Base-by-base conservation (phyloP, 2,797 vertebrate genomes). In the Muscicapa comitata region DNA sequence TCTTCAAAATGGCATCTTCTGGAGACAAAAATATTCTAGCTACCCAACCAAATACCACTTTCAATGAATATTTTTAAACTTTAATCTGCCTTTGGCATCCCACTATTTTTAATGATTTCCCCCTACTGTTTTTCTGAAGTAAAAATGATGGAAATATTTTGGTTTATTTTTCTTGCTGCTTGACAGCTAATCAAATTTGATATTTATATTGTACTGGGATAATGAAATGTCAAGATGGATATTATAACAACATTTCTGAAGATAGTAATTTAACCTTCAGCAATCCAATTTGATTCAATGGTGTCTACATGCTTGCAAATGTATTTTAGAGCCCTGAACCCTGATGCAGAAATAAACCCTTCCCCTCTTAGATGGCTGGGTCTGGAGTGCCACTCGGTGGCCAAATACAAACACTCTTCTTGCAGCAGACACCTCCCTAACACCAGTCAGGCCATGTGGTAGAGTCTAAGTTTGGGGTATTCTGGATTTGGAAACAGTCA, bases 231-330 rank as follows among this genome's bases (percentile, higher is more conserved):
- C 92, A 96, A 88, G 62, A 54, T 12, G 8, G 53, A 76, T 89
- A 80, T 67, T 61, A 70, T 55, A 85, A 73, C 91, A 51, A 51
- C 47, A 83, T 78, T 91, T 93, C 75, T 94, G 91, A 92, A 93
- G 63, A 88, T 7, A 93, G 62, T 20, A 88, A 87, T 84, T 96
- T 93, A 93, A 95, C 85, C 55, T 94, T 94, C 92, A 86, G 85
- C 79, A 94, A 95, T 94, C 86, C 78, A 77, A 13, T 76, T 91
- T 75, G 48, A 78, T 79, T 92, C 10, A 6, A 4, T 57, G 50
- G 47, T 50, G 28, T 51, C 57, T 86, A 91, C 25, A 54, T 5
- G 20, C 75, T 81, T 48, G 51, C 31, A 77, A 70, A 89, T 84
- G 45, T 51, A 62, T 42, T 92, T 94, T 78, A 72, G 35, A 90